These are phyloP conservation scores for Scophthalmus maximus DNA, from an alignment of 2,113 vertebrate species.

Conservation along the genomic window DNA sequence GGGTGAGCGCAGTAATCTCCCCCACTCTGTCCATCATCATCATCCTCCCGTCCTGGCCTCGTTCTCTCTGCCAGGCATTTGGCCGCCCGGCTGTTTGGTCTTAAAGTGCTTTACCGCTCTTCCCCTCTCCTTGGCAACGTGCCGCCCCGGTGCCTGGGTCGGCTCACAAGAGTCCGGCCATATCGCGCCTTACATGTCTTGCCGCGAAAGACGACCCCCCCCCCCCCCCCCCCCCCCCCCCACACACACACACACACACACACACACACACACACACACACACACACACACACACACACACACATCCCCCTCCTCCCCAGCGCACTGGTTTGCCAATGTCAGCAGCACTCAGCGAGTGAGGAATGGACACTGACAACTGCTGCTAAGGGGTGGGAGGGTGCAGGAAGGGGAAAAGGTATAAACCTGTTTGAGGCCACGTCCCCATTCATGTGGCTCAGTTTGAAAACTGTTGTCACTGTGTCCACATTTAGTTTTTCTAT, in stretches of 20 bases:
- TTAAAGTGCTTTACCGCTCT: conserved; percentile 49
- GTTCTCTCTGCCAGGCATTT: conserved; percentile 49
- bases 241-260: no score
- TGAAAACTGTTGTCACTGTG: background rate
- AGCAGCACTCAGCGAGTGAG: conserved; percentile 28
- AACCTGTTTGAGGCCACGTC: background rate
- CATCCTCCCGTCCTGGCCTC: background rate
- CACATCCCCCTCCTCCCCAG: no score
- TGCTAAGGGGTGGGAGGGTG: conserved; percentile 5
- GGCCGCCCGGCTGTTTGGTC: conserved; percentile 45
- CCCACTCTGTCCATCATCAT: background rate
- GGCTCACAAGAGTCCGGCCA: conserved; percentile 51
- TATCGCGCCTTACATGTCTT: conserved; percentile 50
- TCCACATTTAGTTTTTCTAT: background rate
- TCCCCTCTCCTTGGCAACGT: conserved; percentile 31
- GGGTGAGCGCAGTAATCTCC: no score
- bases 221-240: no score
- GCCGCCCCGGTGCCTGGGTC: conserved; percentile 22
- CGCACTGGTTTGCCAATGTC: conserved; percentile 46
- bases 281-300: no score
- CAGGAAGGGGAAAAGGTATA: background rate
- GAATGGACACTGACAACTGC: conserved; percentile 75
- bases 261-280: no score
- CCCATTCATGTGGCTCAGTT: background rate
- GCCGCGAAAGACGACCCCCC: conserved; percentile 65